These are phyloP conservation scores for Porites lobata DNA, from an alignment of 92 coral and sea anemone species.

Conservation along the genomic window DNA sequence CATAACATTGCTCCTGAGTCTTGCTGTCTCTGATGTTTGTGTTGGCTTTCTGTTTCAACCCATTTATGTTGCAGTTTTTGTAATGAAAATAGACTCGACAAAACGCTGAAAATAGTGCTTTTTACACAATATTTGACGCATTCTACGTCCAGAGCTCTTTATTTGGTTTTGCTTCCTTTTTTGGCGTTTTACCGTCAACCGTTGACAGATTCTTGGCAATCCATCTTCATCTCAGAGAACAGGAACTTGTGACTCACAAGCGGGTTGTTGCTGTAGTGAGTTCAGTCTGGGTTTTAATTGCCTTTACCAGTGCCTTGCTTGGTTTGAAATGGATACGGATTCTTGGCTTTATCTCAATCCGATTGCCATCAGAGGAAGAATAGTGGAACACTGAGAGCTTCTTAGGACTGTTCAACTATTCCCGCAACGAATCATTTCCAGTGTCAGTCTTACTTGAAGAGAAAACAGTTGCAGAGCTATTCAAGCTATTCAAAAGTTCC, in stretches of 20 bases:
- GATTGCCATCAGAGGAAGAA: too few relatives aligned
- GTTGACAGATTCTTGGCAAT: conserved; percentile 18
- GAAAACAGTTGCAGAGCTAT: too few relatives aligned
- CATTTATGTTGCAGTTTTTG: too few relatives aligned
- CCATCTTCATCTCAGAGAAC: conserved; percentile 19
- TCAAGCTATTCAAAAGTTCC: too few relatives aligned
- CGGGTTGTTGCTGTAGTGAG: not conserved
- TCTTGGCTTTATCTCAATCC: not conserved
- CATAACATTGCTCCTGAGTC: conserved; percentile 9
- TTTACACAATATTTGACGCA: not conserved
- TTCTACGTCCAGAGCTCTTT: not conserved
- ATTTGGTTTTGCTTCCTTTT: not conserved
- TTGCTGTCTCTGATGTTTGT: not conserved
- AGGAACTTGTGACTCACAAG: conserved; percentile 17
- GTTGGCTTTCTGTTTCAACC: not conserved
- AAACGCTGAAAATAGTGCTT: not conserved
- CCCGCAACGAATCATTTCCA: too few relatives aligned
- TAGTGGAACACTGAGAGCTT: too few relatives aligned
- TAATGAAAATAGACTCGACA: too few relatives aligned
- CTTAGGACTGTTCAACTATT: too few relatives aligned
- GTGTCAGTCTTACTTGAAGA: too few relatives aligned
- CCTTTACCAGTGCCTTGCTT: not conserved
- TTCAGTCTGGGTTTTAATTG: not conserved
- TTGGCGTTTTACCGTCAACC: not conserved
- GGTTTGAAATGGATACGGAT: not conserved